Evolutionary conservation across 53 echinoderm and acorn worm species (phyloP).

Genomic region (Echinarachnius parma): DNA sequence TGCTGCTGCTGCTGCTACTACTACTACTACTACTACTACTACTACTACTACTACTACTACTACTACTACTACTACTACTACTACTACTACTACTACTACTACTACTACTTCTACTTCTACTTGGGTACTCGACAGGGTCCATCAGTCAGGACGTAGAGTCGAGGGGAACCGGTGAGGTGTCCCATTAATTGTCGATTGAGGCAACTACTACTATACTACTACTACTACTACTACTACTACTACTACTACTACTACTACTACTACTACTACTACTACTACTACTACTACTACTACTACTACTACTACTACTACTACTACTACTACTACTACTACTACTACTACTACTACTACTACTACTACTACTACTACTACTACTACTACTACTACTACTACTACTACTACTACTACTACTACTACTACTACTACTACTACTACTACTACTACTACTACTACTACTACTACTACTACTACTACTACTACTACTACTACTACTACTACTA

Average conservation of each 20-base stretch:
- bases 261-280: slow-evolving; percentile 16
- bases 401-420: slow-evolving; percentile 14
- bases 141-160: no score
- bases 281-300: slow-evolving; percentile 16
- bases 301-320: slow-evolving; percentile 11
- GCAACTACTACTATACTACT: slow-evolving; percentile 14
- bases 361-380: slow-evolving; percentile 14
- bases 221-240: slow-evolving; percentile 15
- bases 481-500: slow-evolving; percentile 16
- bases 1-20: slow-evolving; percentile 4
- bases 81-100: slow-evolving; percentile 1
- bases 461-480: slow-evolving; percentile 16
- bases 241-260: slow-evolving; percentile 9
- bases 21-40: slow-evolving; percentile 16
- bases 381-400: slow-evolving; percentile 14
- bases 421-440: slow-evolving; percentile 16
- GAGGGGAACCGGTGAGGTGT: no score
- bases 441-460: slow-evolving; percentile 16
- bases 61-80: neutral
- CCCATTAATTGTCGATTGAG: no score
- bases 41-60: neutral
- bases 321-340: slow-evolving; percentile 16
- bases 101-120: neutral
- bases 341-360: slow-evolving; percentile 15
- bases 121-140: no score